Base-by-base conservation (phyloP, 1,140 invertebrate genomes). In the Drosophila oshimai region DNA sequence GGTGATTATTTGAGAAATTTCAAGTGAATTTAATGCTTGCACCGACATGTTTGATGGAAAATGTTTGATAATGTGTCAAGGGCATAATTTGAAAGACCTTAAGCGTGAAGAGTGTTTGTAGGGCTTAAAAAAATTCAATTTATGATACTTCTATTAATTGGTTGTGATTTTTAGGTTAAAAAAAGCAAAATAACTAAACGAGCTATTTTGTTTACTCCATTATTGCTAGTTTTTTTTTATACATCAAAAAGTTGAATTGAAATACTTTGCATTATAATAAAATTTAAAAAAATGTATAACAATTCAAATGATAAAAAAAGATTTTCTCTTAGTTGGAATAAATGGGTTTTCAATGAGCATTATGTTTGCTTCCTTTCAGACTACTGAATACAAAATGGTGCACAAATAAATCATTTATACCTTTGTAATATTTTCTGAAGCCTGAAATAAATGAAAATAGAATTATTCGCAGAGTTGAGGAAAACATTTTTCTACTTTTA, bases 1-100 rank as follows among this genome's bases (percentile, higher is more conserved):
- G 39, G 34, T 26, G 62, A 67, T 67, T 65, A 41, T 49, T 49
- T 26, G 33, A 39, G 20, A 42, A 62, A 65, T 49, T 50, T 65
- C 20, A 5, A 50, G 60, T 62, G 54, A 36, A 62, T 60, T 60
- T 62, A 28, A 62, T 60, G 55, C 37, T 42, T 20, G 34, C 36
- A n/a, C 34, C 10, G 42, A 64, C 33, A 49, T 64, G 60, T 37
- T 22, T 62, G 18, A 64, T n/a, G 9, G 15, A 17, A 26, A 34
- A 33, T 28, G 29, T 26, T 60, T 22, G 13, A 31, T 9, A 13
- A 24, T 24, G n/a, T 22, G 26, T 34, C 24, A 65, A 65, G 61
- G 58, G 33, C 33, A n/a, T n/a, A 26, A 24, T 5, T 24, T 7
- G 1, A 39, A 29, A 33, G 44, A 65, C 34, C 44, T 67, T 65